phyloP scores from a whole-genome alignment of 2,797 vertebrate species.

The Syngnathus acus region DNA sequence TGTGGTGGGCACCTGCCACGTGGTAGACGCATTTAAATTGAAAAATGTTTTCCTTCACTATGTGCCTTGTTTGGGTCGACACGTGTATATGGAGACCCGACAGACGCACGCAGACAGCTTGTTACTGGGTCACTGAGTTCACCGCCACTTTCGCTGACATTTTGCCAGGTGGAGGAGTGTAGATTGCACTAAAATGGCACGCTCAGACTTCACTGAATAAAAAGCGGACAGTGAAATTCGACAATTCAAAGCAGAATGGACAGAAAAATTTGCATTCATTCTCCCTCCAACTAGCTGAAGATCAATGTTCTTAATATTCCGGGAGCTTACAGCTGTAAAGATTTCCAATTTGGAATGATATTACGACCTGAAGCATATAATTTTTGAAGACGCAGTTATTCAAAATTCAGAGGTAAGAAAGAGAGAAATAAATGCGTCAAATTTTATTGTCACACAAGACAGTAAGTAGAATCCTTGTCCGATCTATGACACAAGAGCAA shows the following conservation, averaged over 20 bases:
- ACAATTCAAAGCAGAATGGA: background rate
- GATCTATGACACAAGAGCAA: background rate
- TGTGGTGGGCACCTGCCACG: background rate
- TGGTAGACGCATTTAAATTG: background rate
- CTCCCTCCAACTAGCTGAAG: background rate
- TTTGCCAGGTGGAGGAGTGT: background rate
- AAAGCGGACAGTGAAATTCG: background rate
- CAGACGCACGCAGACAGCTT: background rate
- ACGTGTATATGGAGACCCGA: background rate
- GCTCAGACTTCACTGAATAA: background rate
- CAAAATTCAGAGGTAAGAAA: background rate
- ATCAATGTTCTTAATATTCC: background rate
- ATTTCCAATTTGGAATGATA: background rate
- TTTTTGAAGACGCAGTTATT: background rate
- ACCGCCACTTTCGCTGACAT: constrained; percentile 1
- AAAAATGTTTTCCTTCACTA: background rate
- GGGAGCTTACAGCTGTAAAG: background rate
- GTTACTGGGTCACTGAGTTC: background rate
- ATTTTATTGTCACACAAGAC: background rate
- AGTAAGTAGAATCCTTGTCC: background rate
- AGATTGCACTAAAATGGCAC: background rate
- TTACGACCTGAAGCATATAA: background rate
- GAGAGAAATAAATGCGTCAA: background rate
- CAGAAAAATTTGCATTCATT: background rate
- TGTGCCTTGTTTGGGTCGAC: background rate